phyloP scores from a whole-genome alignment of 2,888 invertebrate species.

The Alsophila aescularia region DNA sequence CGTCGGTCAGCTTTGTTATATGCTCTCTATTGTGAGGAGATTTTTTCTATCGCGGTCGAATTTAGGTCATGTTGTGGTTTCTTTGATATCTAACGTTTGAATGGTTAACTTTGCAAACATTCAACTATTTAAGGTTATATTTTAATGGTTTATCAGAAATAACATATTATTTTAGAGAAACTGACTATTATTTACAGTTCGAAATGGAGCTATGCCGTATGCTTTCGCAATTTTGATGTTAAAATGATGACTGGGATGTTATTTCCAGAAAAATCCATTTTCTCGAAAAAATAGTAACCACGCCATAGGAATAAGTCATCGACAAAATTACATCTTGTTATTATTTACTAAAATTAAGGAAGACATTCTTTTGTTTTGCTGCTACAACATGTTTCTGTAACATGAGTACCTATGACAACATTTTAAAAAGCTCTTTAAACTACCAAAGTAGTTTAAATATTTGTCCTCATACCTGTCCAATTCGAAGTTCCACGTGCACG shows the following conservation, averaged over 20 bases:
- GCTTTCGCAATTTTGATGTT: too few relatives aligned
- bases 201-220: too few relatives aligned
- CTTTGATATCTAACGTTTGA: conserved; percentile 35
- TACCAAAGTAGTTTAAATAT: conserved; percentile 27
- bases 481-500: conserved; percentile 49
- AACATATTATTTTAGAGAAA: too few relatives aligned
- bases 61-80: conserved; percentile 52
- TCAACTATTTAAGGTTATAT: too few relatives aligned
- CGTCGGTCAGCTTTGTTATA: conserved; percentile 39
- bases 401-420: not conserved
- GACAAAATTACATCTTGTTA: too few relatives aligned
- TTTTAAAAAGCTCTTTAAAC: conserved; percentile 10
- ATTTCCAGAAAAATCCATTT: too few relatives aligned
- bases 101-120: not conserved
- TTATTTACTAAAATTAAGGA: too few relatives aligned
- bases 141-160: not conserved
- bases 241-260: too few relatives aligned
- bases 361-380: too few relatives aligned
- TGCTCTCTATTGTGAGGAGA: conserved; percentile 36
- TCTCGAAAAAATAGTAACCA: too few relatives aligned
- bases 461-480: conserved; percentile 24
- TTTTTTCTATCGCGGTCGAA: conserved; percentile 43
- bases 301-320: too few relatives aligned
- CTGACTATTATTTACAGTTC: too few relatives aligned
- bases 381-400: not conserved